Percentiles rank a stretch among this genome's conserved stretches.
These are phyloP conservation scores for Haplotaxodon microlepis DNA, from an alignment of 2,113 vertebrate genomes.

Conservation along the genomic window DNA sequence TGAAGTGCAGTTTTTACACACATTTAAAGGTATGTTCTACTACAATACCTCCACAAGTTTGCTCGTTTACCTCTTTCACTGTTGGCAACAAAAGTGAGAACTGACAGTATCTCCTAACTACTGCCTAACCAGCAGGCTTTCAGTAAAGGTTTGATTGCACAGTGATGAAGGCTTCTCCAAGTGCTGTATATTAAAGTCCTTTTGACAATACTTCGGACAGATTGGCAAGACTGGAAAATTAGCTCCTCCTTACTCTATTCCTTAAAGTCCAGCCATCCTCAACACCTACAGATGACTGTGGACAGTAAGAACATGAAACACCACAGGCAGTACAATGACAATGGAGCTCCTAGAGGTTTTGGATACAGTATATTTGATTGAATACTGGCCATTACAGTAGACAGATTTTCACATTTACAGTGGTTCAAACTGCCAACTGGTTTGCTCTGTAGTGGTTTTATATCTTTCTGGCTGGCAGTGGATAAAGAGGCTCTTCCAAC, in stretches of 20 bases:
- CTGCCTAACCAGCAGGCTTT: constrained; percentile 45
- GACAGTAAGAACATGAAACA: not conserved
- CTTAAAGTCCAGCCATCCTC: not conserved
- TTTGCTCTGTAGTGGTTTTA: not conserved
- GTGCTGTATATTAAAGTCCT: constrained; percentile 42
- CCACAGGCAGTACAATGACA: not conserved
- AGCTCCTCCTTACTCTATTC: constrained; percentile 11
- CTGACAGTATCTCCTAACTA: constrained; percentile 31
- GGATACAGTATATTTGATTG: not conserved
- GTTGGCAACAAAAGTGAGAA: constrained; percentile 6
- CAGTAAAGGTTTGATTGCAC: constrained; percentile 23
- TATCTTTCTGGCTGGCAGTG: not conserved
- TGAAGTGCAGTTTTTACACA: not conserved
- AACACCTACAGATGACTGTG: not conserved
- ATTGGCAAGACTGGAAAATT: constrained; percentile 21
- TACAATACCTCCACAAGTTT: not conserved
- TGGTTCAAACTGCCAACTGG: not conserved
- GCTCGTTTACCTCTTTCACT: not conserved
- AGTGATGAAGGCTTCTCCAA: constrained; percentile 11
- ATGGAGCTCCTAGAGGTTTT: not conserved
- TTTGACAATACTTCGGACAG: not conserved
- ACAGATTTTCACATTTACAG: not conserved
- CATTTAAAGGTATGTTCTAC: not conserved
- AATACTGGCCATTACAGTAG: not conserved
- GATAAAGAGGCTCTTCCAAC: not conserved